Evolutionary conservation across 23 tunicate genomes (phyloP), one percentile per base, ranked within the genome.

Genomic region (Trididemnum nubilum): DNA sequence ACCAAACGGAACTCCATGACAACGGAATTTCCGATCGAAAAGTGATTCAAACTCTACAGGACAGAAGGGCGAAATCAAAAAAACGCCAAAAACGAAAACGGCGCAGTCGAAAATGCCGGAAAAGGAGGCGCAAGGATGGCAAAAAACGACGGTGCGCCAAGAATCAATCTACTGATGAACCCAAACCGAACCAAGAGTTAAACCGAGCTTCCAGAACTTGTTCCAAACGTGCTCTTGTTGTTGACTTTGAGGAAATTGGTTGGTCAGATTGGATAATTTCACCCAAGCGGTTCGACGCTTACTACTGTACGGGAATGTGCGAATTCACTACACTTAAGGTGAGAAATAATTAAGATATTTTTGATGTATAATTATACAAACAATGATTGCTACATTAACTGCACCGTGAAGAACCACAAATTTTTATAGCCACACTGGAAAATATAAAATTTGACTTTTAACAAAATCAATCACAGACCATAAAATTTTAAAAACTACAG

Each of bases 261-360:
- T 93, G 98, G 98, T 66, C 84, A 9, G 67, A 79, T 12, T 87
- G 93, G 99, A 90, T 95, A 9, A 78, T 95, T 19, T 40, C 95
- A 0, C 99, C 99, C 12, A 78, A 61, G 23, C 24, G 29, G 19
- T 95, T 83, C 36, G 89, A 90, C 58, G 90, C 93, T 30, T 95
- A 83, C 59, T 95, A 90, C 76, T 95, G 99, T 59, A 33, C 89
- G 39, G 99, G 99, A 21, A 9, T 34, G 1, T 95, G 99, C 70
- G 75, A 71, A 7, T 73, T 89, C 7, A 51, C 64, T 19, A 76
- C 64, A 31, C 81, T 81, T 64, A 52, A 81, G 90, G 97, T 91
- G 34, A 85, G 23, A 15, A 7, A 44, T 44, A 44, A 44, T 9
- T 15, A 44, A 15, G 9, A 44, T 7, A 7, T 44, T 44, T 44